Evolutionary conservation across 1,140 invertebrate species (phyloP).

Genomic region (Calephelis nemesis): DNA sequence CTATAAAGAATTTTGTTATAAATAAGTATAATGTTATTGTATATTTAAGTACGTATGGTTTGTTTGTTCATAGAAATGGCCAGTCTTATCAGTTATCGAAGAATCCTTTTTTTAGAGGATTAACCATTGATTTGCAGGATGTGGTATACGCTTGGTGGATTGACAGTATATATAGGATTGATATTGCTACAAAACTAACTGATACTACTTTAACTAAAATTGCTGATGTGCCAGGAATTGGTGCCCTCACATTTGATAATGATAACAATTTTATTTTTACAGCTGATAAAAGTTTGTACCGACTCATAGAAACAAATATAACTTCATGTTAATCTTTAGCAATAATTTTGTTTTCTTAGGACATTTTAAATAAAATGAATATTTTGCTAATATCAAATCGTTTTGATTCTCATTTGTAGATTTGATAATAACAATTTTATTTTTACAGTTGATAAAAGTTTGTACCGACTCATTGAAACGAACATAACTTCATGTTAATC

Average conservation of each 20-base stretch:
- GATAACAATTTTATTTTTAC: slow-evolving; percentile 63
- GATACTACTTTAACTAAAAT: slow-evolving; percentile 48
- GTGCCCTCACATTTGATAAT: slow-evolving; percentile 62
- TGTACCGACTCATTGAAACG: slow-evolving; percentile 47
- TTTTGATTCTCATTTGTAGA: no score
- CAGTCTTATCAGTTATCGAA: slow-evolving; percentile 44
- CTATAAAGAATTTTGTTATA: slow-evolving; percentile 57
- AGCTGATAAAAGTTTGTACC: slow-evolving; percentile 46
- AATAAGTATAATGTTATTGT: slow-evolving; percentile 53
- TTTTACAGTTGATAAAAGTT: slow-evolving; percentile 47
- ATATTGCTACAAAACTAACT: slow-evolving; percentile 40
- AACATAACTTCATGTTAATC: slow-evolving; percentile 38
- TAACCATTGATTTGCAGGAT: slow-evolving; percentile 55
- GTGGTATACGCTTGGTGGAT: slow-evolving; percentile 62
- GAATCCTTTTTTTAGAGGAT: slow-evolving; percentile 60
- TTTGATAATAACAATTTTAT: slow-evolving; percentile 71
- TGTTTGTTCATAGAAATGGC: slow-evolving; percentile 45
- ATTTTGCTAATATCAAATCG: no score
- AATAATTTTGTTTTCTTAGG: no score
- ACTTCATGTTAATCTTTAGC: slow-evolving; percentile 33
- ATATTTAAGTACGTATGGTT: slow-evolving; percentile 45
- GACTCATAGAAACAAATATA: slow-evolving; percentile 41
- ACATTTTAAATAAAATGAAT: no score
- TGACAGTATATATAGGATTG: slow-evolving; percentile 62
- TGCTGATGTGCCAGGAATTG: slow-evolving; percentile 45